Base-by-base conservation (phyloP, 2,113 vertebrate genomes). In the Toxotes jaculatrix region DNA sequence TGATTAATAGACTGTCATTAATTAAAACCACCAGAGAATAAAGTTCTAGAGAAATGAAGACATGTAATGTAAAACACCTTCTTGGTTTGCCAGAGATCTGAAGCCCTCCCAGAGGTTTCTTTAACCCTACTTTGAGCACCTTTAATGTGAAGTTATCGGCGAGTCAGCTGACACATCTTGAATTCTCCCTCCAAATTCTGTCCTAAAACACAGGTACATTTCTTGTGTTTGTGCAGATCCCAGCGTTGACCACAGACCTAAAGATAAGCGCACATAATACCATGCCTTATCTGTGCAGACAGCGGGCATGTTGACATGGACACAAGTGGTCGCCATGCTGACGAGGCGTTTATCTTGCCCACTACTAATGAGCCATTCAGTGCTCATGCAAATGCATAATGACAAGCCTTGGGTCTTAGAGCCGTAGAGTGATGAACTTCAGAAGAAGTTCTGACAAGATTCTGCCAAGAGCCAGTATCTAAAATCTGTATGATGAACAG, bases 331-430 rank as follows among this genome's bases (percentile, higher is more conserved):
- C 88, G 81, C 90, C 91, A 86, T 91, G 91, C 88, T 87, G 89
- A 91, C 80, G 84, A 90, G 79, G 79, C 80, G 61, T 88, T 94
- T 94, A 94, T 95, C 92, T 93, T 60, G 40, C 82, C 77, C 66
- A 70, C 81, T 45, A 23, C 93, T 95, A 96, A 95, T 95, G 93
- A 95, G 91, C 88, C 93, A 77, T 92, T 93, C 83, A 84, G 87
- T 34, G 60, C 86, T 83, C 87, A 78, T 74, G 84, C 77, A 68
- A 83, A 85, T 62, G 72, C 73, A 67, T 40, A 82, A 80, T 60
- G 74, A 79, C 84, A 72, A 79, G 57, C 77, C 45, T 4, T 64
- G 53, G 74, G 40, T 75, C 34, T 51, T 9, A 49, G 2, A 56
- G 51, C 55, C 66, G 64, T 45, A 72, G 27, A 73, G 61, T 43